A percentile compares a stretch with the other conserved stretches of the same genome.
Conservation (phyloP, 2,797 vertebrate species). For the Clarias fuscus region DNA sequence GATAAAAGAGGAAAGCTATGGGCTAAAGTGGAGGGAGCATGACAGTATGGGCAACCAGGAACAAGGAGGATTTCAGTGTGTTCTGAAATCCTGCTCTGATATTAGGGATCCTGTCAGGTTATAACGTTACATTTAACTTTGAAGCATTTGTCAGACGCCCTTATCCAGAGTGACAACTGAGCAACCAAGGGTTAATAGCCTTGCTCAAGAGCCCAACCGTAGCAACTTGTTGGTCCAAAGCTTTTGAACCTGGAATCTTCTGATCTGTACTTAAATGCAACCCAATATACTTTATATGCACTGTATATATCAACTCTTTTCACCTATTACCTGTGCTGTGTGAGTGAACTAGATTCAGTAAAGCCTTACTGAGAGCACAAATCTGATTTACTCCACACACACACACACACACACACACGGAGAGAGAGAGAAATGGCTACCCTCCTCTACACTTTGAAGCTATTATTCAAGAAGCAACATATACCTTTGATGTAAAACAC, state of each 20-base stretch:
- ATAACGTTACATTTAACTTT: background rate
- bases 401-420: slow-evolving; percentile 1
- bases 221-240: too few species aligned
- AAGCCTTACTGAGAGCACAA: slow-evolving; percentile 12
- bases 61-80: background rate
- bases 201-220: too few species aligned
- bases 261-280: too few species aligned
- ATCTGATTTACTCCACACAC: slow-evolving; percentile 12
- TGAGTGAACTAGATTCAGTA: background rate
- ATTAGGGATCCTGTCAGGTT: background rate
- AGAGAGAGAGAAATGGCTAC: slow-evolving; percentile 13
- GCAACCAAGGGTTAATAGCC: too few species aligned
- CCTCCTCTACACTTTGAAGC: background rate
- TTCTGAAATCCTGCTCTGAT: background rate
- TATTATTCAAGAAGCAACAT: background rate
- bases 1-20: background rate
- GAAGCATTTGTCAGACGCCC: too few species aligned
- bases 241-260: too few species aligned
- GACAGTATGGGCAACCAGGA: background rate
- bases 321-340: background rate
- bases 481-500: background rate
- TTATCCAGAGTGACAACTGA: too few species aligned
- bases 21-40: too few species aligned
- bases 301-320: too few species aligned
- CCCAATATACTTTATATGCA: too few species aligned